A percentile compares a stretch with the other conserved stretches of the same genome.
phyloP scores from a whole-genome alignment of 2,888 invertebrate genomes.

The Eurytoma californica region DNA sequence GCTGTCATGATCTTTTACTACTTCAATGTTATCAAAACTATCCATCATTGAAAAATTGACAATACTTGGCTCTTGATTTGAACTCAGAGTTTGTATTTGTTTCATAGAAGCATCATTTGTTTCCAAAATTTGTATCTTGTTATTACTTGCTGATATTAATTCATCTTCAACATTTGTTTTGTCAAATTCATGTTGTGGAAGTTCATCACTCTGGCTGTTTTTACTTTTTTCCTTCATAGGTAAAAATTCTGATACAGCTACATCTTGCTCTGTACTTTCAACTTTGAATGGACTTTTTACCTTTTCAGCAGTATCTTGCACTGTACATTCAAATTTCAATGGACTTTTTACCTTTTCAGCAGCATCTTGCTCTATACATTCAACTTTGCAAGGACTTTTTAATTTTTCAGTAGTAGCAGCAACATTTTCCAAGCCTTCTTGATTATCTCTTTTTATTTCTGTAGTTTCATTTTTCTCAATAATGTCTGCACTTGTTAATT shows the following conservation, averaged over 20 bases:
- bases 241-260: neutral
- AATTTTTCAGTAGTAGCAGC: neutral
- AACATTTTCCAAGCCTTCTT: neutral
- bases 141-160: constrained; percentile 1
- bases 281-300: neutral
- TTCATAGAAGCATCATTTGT: neutral
- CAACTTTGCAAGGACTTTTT: neutral
- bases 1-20: constrained; percentile 61
- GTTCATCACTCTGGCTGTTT: constrained; percentile 62
- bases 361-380: neutral
- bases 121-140: neutral
- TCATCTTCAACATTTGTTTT: constrained; percentile 64
- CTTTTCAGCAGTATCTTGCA: neutral
- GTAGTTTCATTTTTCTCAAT: constrained; percentile 1
- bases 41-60: constrained; percentile 58
- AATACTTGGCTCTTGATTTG: constrained; percentile 43
- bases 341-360: neutral
- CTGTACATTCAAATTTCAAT: constrained; percentile 1
- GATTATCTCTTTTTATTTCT: neutral
- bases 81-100: constrained; percentile 14
- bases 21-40: constrained; percentile 59
- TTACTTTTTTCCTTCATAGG: constrained; percentile 53
- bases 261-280: constrained; percentile 13
- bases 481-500: neutral
- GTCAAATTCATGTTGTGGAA: constrained; percentile 68